These are phyloP conservation scores for Celastrina argiolus DNA, from an alignment of 2,888 invertebrate species.

Conservation along the genomic window DNA sequence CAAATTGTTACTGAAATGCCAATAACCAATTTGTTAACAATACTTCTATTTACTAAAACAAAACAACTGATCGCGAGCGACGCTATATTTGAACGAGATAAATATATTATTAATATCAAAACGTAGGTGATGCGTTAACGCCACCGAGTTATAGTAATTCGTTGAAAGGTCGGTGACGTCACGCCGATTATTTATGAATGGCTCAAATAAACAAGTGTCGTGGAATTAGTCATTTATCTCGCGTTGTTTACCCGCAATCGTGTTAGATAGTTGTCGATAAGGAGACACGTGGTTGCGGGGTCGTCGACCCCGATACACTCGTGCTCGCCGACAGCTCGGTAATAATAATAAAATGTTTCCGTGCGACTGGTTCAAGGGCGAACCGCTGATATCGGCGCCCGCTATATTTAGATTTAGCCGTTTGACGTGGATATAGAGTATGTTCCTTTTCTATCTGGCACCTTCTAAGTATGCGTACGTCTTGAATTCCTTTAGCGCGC, in stretches of 20 bases:
- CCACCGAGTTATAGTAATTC: conserved; percentile 30
- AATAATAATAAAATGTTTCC: conserved; percentile 79
- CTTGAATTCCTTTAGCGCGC: neutral
- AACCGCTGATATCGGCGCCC: conserved; percentile 77
- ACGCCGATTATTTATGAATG: conserved; percentile 70
- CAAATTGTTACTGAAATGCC: neutral
- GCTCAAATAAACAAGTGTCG: conserved; percentile 63
- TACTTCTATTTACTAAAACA: neutral
- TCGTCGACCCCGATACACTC: conserved; percentile 76
- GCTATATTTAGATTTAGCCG: conserved; percentile 78
- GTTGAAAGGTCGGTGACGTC: conserved; percentile 58
- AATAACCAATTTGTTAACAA: too few species aligned
- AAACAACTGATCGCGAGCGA: neutral
- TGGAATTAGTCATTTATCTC: conserved; percentile 78
- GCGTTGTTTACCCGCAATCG: conserved; percentile 76
- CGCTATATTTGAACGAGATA: conserved; percentile 6
- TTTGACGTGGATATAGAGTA: conserved; percentile 62
- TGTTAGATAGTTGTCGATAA: conserved; percentile 79
- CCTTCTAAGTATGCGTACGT: neutral
- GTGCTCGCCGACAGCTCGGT: conserved; percentile 77
- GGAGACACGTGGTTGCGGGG: conserved; percentile 76
- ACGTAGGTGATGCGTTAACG: conserved; percentile 12
- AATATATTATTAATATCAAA: conserved; percentile 6
- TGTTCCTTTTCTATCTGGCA: conserved; percentile 39
- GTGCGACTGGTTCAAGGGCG: conserved; percentile 79